Base-by-base conservation (phyloP, 1,140 invertebrate genomes). In the Aphis craccivora region DNA sequence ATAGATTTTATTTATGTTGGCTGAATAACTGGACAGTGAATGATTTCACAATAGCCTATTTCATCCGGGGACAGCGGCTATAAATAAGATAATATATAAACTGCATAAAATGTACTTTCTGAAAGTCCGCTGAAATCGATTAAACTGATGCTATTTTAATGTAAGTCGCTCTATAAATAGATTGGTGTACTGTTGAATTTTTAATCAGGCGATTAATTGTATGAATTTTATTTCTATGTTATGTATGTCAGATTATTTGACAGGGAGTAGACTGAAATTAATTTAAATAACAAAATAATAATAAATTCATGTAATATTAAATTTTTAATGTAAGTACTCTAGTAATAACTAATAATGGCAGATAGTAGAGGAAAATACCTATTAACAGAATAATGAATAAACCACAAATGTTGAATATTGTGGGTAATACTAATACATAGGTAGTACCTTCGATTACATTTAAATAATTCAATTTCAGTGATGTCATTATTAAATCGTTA, bases 81-180 rank as follows among this genome's bases (percentile, higher is more conserved):
- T 92, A 92, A 92, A 92, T 92, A 92, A 92, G n/a, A 88, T 76
- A 90, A 51, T 14, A 35, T 23, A 45, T 35, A 90, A 92, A 92
- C 67, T 92, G n/a, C 30, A 93, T 25, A 55, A 76, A 76, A 89
- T 89, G 22, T 37, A 89, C 11, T 89, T 89, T 88, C 14, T 48
- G 18, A 87, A 87, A 87, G n/a, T 89, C 76, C 76, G 25, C 20
- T 51, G 20, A 86, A 93, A 93, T 25, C 22, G 30, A 93, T 93
- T 89, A 87, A 88, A 89, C 51, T 86, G 81, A 51, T 93, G 43
- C 76, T 51, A 37, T 86, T 93, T 84, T 86, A 93, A 93, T 86
- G 37, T 53, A 53, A 83, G 1, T 43, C 9, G 37, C 37, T 51
- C 45, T 45, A 53, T 48, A 53, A 83, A 86, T 81, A 86, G 35